phyloP scores from a whole-genome alignment of 1,140 invertebrate species.

The Andricus grossulariae region DNA sequence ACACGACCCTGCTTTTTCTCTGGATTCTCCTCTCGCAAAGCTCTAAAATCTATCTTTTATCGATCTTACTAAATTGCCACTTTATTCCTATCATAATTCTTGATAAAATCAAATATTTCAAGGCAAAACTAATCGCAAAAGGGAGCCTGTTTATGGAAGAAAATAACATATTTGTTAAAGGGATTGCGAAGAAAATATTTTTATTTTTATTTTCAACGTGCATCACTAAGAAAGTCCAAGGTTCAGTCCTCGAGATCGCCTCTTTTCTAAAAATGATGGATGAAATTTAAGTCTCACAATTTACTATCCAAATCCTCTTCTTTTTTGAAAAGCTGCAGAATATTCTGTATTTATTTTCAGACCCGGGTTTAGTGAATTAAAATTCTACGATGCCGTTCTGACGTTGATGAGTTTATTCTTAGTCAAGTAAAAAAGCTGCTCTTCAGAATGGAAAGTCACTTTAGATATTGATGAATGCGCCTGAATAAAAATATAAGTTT shows the following conservation, averaged over 20 bases:
- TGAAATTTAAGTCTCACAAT: too few relatives aligned
- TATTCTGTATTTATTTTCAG: slow-evolving; percentile 51
- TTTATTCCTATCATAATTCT: slow-evolving; percentile 40
- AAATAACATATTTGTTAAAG: background rate
- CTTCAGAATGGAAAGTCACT: slow-evolving; percentile 48
- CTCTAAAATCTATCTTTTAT: slow-evolving; percentile 52
- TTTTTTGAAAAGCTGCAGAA: slow-evolving; percentile 5
- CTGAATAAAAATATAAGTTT: slow-evolving; percentile 57
- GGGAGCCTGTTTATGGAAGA: background rate
- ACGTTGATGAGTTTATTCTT: slow-evolving; percentile 60
- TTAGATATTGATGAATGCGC: slow-evolving; percentile 59
- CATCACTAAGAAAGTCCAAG: too few relatives aligned
- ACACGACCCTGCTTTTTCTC: slow-evolving; percentile 55
- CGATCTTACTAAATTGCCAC: slow-evolving; percentile 50
- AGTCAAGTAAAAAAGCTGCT: slow-evolving; percentile 45
- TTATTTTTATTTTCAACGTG: too few relatives aligned
- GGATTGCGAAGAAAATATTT: background rate
- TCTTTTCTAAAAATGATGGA: too few relatives aligned
- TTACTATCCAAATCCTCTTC: background rate
- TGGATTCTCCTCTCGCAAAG: slow-evolving; percentile 39
- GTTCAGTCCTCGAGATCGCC: too few relatives aligned
- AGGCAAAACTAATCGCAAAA: slow-evolving; percentile 15
- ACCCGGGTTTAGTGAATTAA: slow-evolving; percentile 53
- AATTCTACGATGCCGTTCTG: slow-evolving; percentile 56
- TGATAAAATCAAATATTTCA: slow-evolving; percentile 35